Conservation (phyloP, 2,888 invertebrate genomes). For the Ochlodes sylvanus region DNA sequence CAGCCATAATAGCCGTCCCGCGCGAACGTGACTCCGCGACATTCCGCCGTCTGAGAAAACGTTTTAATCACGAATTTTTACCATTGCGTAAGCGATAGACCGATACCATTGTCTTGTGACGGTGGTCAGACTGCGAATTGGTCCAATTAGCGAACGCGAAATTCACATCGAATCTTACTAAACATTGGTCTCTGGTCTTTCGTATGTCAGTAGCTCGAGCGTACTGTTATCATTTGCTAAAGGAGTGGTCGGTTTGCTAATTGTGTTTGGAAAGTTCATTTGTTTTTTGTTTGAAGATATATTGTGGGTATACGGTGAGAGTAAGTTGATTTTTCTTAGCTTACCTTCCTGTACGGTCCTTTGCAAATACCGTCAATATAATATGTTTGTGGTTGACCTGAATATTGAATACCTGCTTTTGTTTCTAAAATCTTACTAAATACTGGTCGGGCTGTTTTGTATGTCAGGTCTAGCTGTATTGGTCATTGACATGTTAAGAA, state of each 20-base stretch:
- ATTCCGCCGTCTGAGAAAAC: conserved; percentile 34
- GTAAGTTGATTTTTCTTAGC: neutral
- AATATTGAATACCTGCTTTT: too few species aligned
- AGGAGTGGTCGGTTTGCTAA: conserved; percentile 17
- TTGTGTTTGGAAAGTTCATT: conserved; percentile 18
- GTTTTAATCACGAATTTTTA: conserved; percentile 40
- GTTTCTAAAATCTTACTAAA: too few species aligned
- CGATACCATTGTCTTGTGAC: conserved; percentile 44
- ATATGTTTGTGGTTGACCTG: too few species aligned
- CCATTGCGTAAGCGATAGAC: conserved; percentile 38
- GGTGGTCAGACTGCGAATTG: conserved; percentile 46
- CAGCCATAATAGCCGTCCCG: conserved; percentile 8
- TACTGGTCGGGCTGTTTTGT: too few species aligned
- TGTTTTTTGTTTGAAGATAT: neutral
- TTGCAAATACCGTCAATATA: too few species aligned
- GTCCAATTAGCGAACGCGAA: conserved; percentile 47
- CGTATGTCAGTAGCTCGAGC: conserved; percentile 15
- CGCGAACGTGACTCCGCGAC: conserved; percentile 27
- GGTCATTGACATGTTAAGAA: too few species aligned
- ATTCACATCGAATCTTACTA: conserved; percentile 43
- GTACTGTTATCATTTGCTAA: conserved; percentile 8
- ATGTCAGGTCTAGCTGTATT: too few species aligned
- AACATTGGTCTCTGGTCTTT: conserved; percentile 16
- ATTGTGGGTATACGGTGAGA: neutral
- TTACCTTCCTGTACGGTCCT: too few species aligned